Base-by-base conservation (phyloP, 2,888 invertebrate species). In the Exocentrus adspersus region DNA sequence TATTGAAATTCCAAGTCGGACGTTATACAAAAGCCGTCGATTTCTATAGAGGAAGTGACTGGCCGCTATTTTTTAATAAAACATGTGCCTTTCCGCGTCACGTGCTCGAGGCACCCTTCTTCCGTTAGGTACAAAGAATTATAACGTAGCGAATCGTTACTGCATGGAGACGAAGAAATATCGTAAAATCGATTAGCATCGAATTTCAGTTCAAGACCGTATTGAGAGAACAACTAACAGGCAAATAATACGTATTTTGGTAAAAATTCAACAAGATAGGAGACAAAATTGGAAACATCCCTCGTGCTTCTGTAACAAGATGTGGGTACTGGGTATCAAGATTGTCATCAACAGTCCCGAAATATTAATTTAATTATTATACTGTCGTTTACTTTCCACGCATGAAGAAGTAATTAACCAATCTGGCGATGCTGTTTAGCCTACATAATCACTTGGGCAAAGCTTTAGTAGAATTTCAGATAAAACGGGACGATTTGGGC, bases 401-500 rank as follows among this genome's bases (percentile, higher is more conserved):
- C 37, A 37, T n/a, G 37, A 37, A 7, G 7, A 24, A 24, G 10
- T 37, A 37, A 12, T 37, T 12, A n/a, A 37, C 12, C 37, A 37
- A 4, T 37, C 37, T 37, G n/a, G 12, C 37, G 14, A 37, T 12
- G 12, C 12, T 12, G 12, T 37, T 37, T 37, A n/a, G 37, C 37
- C 37, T 37, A 37, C 37, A 37, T 12, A 37, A 37, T 14, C 14
- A 37, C 37, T 37, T 37, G 37, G 37, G 14, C 37, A 14, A 24
- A 24, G 24, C 24, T 7, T 24, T 2, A 37, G 5, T 37, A 12
- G 37, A 37, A 37, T 37, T 12, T 24, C n/a, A 48, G 48, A 48
- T 48, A 48, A 48, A 48, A 16, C 6, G 0, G 24, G 9, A 48
- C n/a, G 24, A 48, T 48, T 20, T 20, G 21, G 48, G 48, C 48